Conservation (phyloP, 1,140 invertebrate species). For the Carposina sasakii region DNA sequence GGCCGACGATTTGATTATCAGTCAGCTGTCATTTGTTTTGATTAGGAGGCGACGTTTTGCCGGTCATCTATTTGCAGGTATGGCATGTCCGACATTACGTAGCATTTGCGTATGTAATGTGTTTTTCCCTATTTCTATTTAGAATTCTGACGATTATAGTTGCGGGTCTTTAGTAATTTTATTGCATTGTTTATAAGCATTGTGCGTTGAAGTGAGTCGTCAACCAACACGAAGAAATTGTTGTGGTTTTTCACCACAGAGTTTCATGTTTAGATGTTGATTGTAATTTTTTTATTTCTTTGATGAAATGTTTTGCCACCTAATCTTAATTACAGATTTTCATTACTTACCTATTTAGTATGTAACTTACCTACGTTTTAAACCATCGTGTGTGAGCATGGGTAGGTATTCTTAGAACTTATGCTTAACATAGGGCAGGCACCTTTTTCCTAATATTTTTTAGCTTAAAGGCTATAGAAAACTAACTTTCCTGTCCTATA, state of each 20-base stretch:
- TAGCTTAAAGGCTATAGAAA: too few relatives aligned
- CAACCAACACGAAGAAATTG: conserved; percentile 19
- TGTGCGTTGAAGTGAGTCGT: conserved; percentile 11
- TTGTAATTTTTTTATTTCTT: not conserved
- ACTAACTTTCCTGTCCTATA: too few relatives aligned
- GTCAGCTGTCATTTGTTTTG: conserved; percentile 43
- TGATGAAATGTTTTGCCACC: not conserved
- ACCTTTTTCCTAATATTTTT: too few relatives aligned
- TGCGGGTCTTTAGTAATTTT: not conserved
- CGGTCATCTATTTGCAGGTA: conserved; percentile 37
- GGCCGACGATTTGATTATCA: conserved; percentile 28
- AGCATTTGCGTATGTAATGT: too few relatives aligned
- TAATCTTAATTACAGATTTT: too few relatives aligned
- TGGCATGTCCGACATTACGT: too few relatives aligned
- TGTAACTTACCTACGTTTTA: too few relatives aligned
- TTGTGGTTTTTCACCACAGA: conserved; percentile 23
- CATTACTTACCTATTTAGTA: too few relatives aligned
- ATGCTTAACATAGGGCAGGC: too few relatives aligned
- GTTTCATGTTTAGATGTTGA: conserved; percentile 11
- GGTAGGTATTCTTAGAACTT: too few relatives aligned
- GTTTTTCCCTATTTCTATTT: not conserved
- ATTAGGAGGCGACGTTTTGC: conserved; percentile 32
- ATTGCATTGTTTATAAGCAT: not conserved
- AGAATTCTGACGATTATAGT: not conserved
- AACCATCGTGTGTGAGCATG: too few relatives aligned